Conservation (phyloP, 2,797 vertebrate species). For the Sebastes taczanowskii region DNA sequence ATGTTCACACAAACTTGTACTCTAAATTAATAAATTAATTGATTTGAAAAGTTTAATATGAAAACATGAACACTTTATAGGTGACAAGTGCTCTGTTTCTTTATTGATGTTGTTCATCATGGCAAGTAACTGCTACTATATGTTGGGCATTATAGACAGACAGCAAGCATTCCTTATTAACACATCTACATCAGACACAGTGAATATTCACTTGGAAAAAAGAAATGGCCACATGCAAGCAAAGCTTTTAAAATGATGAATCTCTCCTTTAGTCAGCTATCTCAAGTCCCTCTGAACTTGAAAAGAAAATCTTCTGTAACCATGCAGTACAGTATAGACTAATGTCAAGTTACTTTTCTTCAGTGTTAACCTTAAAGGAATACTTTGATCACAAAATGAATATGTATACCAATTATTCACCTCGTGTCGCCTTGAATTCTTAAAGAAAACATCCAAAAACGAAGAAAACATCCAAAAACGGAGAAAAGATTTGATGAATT, state of each 20-base stretch:
- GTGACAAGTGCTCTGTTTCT: not conserved
- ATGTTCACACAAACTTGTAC: not conserved
- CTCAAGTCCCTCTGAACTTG: not conserved
- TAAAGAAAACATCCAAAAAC: fast-evolving
- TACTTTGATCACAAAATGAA: fast-evolving
- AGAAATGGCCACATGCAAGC: not conserved
- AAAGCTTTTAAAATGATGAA: constrained; percentile 1
- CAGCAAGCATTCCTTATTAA: not conserved
- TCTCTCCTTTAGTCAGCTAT: not conserved
- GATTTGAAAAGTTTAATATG: not conserved
- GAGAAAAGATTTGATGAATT: too few relatives aligned
- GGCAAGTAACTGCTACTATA: not conserved
- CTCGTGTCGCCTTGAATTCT: not conserved
- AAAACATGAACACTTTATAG: not conserved
- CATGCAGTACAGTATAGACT: not conserved
- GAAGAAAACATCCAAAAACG: fast-evolving
- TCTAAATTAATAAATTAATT: not conserved
- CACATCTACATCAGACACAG: not conserved
- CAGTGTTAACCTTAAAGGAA: fast-evolving
- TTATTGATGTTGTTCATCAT: not conserved
- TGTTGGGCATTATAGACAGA: not conserved
- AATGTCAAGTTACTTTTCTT: not conserved
- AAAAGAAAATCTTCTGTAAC: not conserved
- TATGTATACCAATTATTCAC: not conserved
- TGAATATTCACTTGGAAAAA: not conserved